These are phyloP conservation scores for Sinocyclocheilus anophthalmus DNA, from an alignment of 2,113 vertebrate species.

Conservation along the genomic window DNA sequence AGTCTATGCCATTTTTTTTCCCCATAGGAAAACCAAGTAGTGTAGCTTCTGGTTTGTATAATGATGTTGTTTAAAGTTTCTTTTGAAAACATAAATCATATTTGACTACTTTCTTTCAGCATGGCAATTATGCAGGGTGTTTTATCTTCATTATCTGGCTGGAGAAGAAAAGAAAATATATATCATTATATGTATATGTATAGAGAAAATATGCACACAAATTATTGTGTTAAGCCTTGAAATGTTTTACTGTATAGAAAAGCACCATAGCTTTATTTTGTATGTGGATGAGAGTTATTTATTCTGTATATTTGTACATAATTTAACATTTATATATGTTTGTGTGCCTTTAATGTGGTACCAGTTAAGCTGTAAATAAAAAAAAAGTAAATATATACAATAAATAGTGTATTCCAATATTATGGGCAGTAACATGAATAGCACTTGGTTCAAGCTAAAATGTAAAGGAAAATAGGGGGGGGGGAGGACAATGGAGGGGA, in stretches of 20 bases:
- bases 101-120: conserved; percentile 65
- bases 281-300: conserved; percentile 90
- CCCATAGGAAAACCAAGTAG: conserved; percentile 56
- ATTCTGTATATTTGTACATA: conserved; percentile 93
- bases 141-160: conserved; percentile 46
- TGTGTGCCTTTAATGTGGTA: conserved; percentile 88
- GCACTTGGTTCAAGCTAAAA: neutral
- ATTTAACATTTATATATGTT: conserved; percentile 78
- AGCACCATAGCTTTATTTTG: conserved; percentile 86
- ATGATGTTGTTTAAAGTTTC: conserved; percentile 62
- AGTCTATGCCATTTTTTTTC: conserved; percentile 50
- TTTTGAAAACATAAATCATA: conserved; percentile 33
- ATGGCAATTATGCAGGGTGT: conserved; percentile 58
- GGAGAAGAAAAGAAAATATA: neutral
- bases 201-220: conserved; percentile 38
- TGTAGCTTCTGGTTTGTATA: conserved; percentile 78
- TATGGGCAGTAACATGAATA: neutral
- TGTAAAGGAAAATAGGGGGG: too few relatives aligned
- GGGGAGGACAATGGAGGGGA: too few relatives aligned
- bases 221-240: conserved; percentile 53
- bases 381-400: conserved; percentile 30
- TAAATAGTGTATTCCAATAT: conserved; percentile 53
- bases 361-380: conserved; percentile 77
- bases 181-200: conserved; percentile 26
- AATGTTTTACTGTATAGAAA: conserved; percentile 67